Evolutionary conservation across 1,140 invertebrate species (phyloP).

Genomic region (Zaprionus vittiger): DNA sequence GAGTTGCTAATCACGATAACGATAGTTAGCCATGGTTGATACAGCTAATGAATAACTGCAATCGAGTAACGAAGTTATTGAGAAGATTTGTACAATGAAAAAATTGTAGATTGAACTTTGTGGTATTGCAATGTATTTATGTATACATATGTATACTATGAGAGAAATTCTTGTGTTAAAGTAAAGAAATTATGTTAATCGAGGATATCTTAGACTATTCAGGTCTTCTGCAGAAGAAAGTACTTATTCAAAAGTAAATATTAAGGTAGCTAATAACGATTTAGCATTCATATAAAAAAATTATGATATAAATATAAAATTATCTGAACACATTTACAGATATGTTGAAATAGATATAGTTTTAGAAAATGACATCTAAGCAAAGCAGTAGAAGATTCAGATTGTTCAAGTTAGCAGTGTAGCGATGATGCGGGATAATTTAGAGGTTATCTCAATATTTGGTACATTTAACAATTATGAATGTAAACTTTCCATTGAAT

Average conservation of each 20-base stretch:
- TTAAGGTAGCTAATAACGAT: not conserved
- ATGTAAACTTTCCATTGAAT: too few species aligned
- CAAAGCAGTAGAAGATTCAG: too few species aligned
- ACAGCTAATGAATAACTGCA: not conserved
- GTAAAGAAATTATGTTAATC: too few species aligned
- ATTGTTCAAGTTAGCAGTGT: not conserved
- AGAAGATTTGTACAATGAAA: not conserved
- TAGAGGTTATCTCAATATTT: not conserved
- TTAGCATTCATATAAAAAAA: not conserved
- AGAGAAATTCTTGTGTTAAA: too few species aligned
- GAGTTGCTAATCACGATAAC: not conserved
- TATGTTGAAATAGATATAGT: too few species aligned
- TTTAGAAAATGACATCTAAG: too few species aligned
- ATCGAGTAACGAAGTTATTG: not conserved
- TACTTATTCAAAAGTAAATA: not conserved
- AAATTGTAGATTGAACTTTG: not conserved
- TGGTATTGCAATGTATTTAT: too few species aligned
- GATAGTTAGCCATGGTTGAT: not conserved
- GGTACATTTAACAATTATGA: too few species aligned
- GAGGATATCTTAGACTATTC: not conserved
- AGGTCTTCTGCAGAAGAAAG: not conserved
- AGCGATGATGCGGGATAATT: not conserved
- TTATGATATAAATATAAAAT: not conserved
- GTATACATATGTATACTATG: too few species aligned
- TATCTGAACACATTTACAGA: not conserved